Percentiles rank a stretch among this genome's conserved stretches.
Evolutionary conservation across 2,797 vertebrate species (phyloP).

Genomic region (Remorina albescens): DNA sequence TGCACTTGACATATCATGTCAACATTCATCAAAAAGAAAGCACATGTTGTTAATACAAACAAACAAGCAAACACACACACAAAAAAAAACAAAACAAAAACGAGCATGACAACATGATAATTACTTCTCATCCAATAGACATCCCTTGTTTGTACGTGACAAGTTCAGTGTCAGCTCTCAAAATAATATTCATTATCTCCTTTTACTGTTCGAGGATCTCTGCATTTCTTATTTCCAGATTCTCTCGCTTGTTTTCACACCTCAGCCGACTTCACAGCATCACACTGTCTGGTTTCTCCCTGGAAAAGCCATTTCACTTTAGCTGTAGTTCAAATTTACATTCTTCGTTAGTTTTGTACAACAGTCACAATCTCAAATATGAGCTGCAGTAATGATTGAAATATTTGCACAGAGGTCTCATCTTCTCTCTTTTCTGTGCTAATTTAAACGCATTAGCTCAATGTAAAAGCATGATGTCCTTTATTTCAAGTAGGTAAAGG

Average conservation of each 20-base stretch:
- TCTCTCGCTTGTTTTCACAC: slow-evolving; percentile 27
- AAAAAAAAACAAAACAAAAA: too few species aligned
- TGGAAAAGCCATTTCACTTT: slow-evolving; percentile 8
- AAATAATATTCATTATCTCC: neutral
- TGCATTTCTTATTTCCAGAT: slow-evolving; percentile 1
- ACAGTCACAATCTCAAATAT: slow-evolving; percentile 15
- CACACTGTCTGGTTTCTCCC: slow-evolving; percentile 14
- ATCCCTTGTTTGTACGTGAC: neutral
- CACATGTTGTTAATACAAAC: neutral
- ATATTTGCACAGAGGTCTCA: neutral
- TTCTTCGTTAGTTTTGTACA: slow-evolving; percentile 25
- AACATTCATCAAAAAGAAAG: slow-evolving; percentile 41
- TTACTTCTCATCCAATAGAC: slow-evolving; percentile 21
- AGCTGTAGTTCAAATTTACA: slow-evolving; percentile 14
- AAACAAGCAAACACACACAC: too few species aligned
- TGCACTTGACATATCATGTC: slow-evolving; percentile 38
- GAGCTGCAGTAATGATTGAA: slow-evolving; percentile 23
- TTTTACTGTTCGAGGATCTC: slow-evolving; percentile 1
- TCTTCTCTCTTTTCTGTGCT: slow-evolving; percentile 2
- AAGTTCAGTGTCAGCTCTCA: slow-evolving; percentile 7
- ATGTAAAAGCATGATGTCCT: slow-evolving; percentile 5
- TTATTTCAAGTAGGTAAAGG: neutral
- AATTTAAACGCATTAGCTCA: slow-evolving; percentile 7
- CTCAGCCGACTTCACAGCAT: slow-evolving; percentile 14
- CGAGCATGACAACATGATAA: slow-evolving; percentile 14